Evolutionary conservation across 1,140 invertebrate genomes (phyloP), one percentile per base, ranked within the genome.

Genomic region (Teleopsis dalmanni): DNA sequence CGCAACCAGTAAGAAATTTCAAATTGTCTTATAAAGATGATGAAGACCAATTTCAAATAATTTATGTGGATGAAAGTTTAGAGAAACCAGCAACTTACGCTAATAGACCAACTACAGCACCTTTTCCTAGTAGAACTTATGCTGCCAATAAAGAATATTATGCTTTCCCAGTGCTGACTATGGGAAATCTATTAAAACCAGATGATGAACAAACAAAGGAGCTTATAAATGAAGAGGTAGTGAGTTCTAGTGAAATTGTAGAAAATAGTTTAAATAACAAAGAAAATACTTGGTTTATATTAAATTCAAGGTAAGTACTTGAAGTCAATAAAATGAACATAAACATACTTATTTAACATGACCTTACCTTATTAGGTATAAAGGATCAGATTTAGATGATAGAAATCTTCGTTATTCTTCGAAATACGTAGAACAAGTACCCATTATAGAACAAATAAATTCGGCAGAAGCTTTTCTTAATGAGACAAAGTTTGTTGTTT

Each of bases 301-400:
- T 65, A 4, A 66, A 66, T 40, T 66, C 64, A 11, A 58, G 60
- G 64, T 66, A 16, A 45, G 62, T 52, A n/a, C n/a, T n/a, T n/a
- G n/a, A n/a, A n/a, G n/a, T n/a, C n/a, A n/a, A n/a, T n/a, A n/a
- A n/a, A n/a, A n/a, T n/a, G n/a, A n/a, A n/a, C n/a, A n/a, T n/a
- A n/a, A n/a, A n/a, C n/a, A n/a, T n/a, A n/a, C n/a, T n/a, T n/a
- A n/a, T n/a, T n/a, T n/a, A n/a, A n/a, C n/a, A n/a, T n/a, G n/a
- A n/a, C n/a, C n/a, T n/a, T n/a, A n/a, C n/a, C n/a, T n/a, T n/a
- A n/a, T n/a, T 9, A 13, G 4, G 5, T 9, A 3, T 13, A 16
- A 21, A 19, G 14, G 38, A 31, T 9, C n/a, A 27, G 7, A 13
- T 21, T 43, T 43, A 34, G 13, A 25, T 11, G 13, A n/a, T n/a